Evolutionary conservation across 23 tunicate species (phyloP).

Genomic region (Pegea sp.): DNA sequence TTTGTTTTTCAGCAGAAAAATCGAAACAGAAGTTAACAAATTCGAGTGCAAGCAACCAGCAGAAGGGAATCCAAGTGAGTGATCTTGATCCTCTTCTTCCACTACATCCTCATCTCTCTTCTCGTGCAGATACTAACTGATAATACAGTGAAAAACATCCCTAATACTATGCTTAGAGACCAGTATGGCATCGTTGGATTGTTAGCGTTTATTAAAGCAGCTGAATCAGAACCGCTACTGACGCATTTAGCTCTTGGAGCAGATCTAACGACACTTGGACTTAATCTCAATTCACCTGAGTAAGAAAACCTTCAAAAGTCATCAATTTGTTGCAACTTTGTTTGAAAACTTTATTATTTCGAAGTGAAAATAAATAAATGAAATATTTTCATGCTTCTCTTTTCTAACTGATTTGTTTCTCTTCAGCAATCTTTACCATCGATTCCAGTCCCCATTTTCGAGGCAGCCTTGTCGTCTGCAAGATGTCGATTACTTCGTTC

Average conservation of each 20-base stretch:
- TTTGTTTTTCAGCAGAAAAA: conserved; percentile 11
- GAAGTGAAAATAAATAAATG: too few species aligned
- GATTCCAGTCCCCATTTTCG: conserved; percentile 89
- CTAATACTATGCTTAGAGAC: conserved; percentile 68
- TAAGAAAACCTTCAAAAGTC: too few species aligned
- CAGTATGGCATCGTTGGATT: conserved; percentile 87
- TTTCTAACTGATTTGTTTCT: too few species aligned
- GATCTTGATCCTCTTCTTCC: background rate
- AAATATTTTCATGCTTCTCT: too few species aligned
- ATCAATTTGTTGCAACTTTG: too few species aligned
- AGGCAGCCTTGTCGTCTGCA: conserved; percentile 87
- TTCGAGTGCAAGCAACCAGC: conserved; percentile 10
- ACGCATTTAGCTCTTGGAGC: conserved; percentile 78
- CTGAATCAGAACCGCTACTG: conserved; percentile 72
- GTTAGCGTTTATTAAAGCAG: conserved; percentile 90
- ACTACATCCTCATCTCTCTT: background rate
- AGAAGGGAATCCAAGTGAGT: conserved; percentile 70
- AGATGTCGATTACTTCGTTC: conserved; percentile 91
- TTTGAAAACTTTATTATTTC: too few species aligned
- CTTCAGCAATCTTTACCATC: conserved; percentile 76
- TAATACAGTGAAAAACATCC: conserved; percentile 74
- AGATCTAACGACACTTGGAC: conserved; percentile 83
- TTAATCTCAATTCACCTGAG: conserved; percentile 86
- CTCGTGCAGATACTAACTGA: conserved; percentile 42
- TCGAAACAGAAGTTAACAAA: conserved; percentile 6